Base-by-base conservation (phyloP, 1,140 invertebrate genomes). In the Halesus radiatus region DNA sequence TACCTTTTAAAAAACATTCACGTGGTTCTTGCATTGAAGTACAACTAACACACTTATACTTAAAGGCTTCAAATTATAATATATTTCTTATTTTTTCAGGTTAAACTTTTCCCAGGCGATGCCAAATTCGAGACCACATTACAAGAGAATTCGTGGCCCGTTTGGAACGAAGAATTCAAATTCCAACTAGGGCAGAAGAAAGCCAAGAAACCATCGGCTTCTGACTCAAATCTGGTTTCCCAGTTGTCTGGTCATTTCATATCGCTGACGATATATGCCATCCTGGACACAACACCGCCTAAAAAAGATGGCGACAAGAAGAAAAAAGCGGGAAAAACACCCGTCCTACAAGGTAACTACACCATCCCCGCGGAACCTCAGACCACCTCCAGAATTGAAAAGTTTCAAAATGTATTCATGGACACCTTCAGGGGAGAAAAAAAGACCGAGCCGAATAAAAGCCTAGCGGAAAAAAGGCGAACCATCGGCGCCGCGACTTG, bases 121-220 rank as follows among this genome's bases (percentile, higher is more conserved):
- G 92, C 92, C 72, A 94, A 94, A 87, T 93, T 91, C 84, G 94
- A 95, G 87, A 94, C 93, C 7, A 90, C 92, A 70, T 87, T 93
- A 80, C 93, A 93, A 85, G 93, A 94, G 81, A 93, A 93, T 83
- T 93, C 93, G 1, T 94, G 93, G 93, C 94, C 94, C 0, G 91
- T 93, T 62, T 95, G 94, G 90, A 94, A 95, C 85, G 93, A 95
- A 87, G 93, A 94, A 79, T 94, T 94, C 84, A 91, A 90, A 78
- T 94, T 94, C 86, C 90, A 90, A 58, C 81, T 95, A 58, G 89
- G 89, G 77, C 88, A 88, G 50, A 88, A 84, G 76, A 88, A 92
- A 86, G 87, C 91, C 82, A 88, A 85, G 0, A 32, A 62, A 92
- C 88, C 87, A 82, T 82, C 37, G 88, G 86, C 50, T 50, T 78